These are phyloP conservation scores for Amphibalanus amphitrite DNA, from an alignment of 1,140 invertebrate species.

Conservation along the genomic window DNA sequence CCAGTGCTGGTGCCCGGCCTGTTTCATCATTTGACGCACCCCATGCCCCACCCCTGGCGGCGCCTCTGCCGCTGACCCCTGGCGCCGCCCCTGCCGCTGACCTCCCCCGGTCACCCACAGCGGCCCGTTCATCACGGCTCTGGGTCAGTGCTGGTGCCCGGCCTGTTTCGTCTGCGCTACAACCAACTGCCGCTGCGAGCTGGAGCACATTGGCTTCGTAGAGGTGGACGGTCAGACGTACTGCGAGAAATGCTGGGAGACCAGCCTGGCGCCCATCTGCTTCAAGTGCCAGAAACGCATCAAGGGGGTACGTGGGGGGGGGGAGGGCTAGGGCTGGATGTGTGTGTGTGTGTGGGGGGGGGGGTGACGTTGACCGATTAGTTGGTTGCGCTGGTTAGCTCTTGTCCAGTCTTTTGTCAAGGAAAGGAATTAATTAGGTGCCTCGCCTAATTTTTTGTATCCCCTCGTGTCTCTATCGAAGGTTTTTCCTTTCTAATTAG, in stretches of 20 bases:
- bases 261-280: constrained; percentile 84
- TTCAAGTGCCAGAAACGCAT: constrained; percentile 84
- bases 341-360: too few species aligned
- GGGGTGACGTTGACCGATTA: too few species aligned
- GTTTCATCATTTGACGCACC: neutral
- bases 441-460: too few species aligned
- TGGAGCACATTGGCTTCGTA: constrained; percentile 94
- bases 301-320: constrained; percentile 41
- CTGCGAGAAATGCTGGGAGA: constrained; percentile 95
- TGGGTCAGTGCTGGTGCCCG: constrained; percentile 96
- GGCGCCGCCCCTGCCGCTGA: too few species aligned
- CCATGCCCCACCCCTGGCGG: too few species aligned
- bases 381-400: too few species aligned
- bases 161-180: constrained; percentile 95
- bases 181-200: constrained; percentile 59
- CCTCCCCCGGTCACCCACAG: constrained; percentile 35
- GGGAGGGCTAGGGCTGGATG: too few species aligned
- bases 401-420: too few species aligned
- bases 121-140: constrained; percentile 92
- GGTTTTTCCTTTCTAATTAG: too few species aligned
- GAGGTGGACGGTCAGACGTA: constrained; percentile 90
- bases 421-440: too few species aligned
- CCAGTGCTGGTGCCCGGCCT: constrained; percentile 2
- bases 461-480: too few species aligned
- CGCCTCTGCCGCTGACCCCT: too few species aligned